Evolutionary conservation across 2,797 vertebrate genomes (phyloP).

Genomic region (Paguma larvata): DNA sequence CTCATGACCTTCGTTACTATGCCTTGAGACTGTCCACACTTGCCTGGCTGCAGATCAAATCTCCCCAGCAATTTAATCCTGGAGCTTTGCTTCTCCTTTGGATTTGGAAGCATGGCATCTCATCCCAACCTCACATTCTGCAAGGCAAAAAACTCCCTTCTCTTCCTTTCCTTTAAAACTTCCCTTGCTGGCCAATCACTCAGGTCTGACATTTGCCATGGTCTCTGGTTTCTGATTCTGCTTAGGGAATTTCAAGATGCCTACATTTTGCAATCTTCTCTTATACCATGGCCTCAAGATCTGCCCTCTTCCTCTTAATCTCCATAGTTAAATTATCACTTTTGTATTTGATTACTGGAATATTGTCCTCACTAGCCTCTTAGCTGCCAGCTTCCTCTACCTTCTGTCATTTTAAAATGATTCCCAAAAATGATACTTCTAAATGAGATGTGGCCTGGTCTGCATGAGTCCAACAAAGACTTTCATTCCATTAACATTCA

Average conservation of each 20-base stretch:
- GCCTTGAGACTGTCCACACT: neutral
- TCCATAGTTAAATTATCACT: neutral
- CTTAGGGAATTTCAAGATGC: neutral
- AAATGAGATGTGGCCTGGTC: neutral
- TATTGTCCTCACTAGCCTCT: neutral
- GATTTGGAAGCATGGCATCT: neutral
- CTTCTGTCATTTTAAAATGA: constrained; percentile 5
- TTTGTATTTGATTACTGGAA: neutral
- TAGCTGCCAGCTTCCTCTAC: neutral
- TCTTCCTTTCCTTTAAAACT: neutral
- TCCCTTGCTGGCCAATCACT: neutral
- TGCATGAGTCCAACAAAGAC: neutral
- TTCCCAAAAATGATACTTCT: constrained; percentile 20
- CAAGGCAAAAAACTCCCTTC: neutral
- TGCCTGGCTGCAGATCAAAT: neutral
- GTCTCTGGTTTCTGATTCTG: constrained; percentile 21
- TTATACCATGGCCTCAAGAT: neutral
- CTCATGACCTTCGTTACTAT: neutral
- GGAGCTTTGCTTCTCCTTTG: neutral
- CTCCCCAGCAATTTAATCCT: neutral
- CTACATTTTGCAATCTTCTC: neutral
- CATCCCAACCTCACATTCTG: neutral
- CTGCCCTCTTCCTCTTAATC: neutral
- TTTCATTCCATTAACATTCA: neutral
- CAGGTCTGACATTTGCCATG: neutral